These are phyloP conservation scores for Monomorium pharaonis DNA, from an alignment of 1,140 invertebrate genomes.

Conservation along the genomic window DNA sequence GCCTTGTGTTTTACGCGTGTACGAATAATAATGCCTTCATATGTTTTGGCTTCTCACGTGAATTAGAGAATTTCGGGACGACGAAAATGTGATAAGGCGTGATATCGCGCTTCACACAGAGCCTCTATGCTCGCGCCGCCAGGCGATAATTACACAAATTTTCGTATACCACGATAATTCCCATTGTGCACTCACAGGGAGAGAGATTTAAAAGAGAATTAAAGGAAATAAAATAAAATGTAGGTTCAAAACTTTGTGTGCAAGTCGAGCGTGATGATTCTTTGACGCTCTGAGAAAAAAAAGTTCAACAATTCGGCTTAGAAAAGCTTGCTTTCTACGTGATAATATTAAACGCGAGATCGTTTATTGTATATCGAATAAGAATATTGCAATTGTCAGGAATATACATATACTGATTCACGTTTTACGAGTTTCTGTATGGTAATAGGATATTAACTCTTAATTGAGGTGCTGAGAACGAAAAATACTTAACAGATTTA, in stretches of 20 bases:
- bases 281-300: constrained; percentile 29
- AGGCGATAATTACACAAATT: constrained; percentile 21
- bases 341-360: constrained; percentile 29
- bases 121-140: not conserved
- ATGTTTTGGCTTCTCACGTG: constrained; percentile 83
- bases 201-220: not conserved
- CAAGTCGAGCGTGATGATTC: constrained; percentile 10
- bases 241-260: constrained; percentile 23
- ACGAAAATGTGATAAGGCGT: constrained; percentile 49
- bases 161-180: constrained; percentile 3
- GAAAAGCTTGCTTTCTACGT: constrained; percentile 38
- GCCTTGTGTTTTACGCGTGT: constrained; percentile 67
- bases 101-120: constrained; percentile 21
- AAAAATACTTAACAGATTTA: not conserved
- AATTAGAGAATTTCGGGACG: constrained; percentile 69
- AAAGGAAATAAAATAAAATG: not conserved
- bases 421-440: constrained; percentile 37
- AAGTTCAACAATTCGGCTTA: constrained; percentile 30
- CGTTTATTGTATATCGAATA: constrained; percentile 26
- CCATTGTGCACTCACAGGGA: not conserved
- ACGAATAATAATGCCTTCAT: constrained; percentile 81
- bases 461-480: constrained; percentile 3
- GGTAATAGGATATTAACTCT: constrained; percentile 43
- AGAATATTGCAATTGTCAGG: not conserved
- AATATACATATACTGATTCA: constrained; percentile 33